These are phyloP conservation scores for Melieria picta DNA, from an alignment of 2,888 invertebrate species.

Conservation along the genomic window DNA sequence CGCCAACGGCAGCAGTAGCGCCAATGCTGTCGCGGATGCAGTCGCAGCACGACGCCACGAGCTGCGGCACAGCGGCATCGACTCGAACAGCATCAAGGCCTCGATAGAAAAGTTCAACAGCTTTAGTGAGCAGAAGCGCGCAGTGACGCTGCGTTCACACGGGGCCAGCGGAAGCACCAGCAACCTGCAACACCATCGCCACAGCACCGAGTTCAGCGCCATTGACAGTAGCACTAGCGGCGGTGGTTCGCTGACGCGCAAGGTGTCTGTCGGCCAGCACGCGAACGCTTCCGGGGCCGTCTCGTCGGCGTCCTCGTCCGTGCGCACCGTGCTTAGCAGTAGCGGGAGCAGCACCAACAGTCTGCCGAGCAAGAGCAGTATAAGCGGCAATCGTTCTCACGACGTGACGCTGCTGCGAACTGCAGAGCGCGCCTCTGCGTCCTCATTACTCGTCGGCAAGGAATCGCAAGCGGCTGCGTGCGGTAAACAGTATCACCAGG, in stretches of 20 bases:
- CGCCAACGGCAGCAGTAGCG: conserved; percentile 51
- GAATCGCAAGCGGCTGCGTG: too few relatives aligned
- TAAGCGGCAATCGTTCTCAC: conserved; percentile 33
- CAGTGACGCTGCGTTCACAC: conserved; percentile 43
- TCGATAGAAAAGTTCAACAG: conserved; percentile 64
- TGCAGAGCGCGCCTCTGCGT: conserved; percentile 48
- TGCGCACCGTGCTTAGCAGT: conserved; percentile 36
- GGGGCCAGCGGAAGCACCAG: conserved; percentile 55
- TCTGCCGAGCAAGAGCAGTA: conserved; percentile 41
- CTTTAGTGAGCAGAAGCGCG: conserved; percentile 60
- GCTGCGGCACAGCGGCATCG: conserved; percentile 51
- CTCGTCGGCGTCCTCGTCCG: conserved; percentile 34
- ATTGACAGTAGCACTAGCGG: conserved; percentile 46
- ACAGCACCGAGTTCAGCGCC: conserved; percentile 44
- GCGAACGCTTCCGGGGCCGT: conserved; percentile 39
- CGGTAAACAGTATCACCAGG: conserved; percentile 5
- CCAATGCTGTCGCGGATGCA: conserved; percentile 13
- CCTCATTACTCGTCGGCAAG: conserved; percentile 27
- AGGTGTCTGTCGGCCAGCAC: conserved; percentile 45
- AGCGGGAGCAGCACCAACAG: conserved; percentile 39
- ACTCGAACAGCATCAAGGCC: conserved; percentile 60
- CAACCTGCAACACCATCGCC: conserved; percentile 58
- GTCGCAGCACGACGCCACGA: conserved; percentile 38
- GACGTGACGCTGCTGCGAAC: conserved; percentile 44
- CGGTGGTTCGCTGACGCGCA: conserved; percentile 56